A percentile compares a stretch with the other conserved stretches of the same genome.
phyloP scores from a whole-genome alignment of 2,113 vertebrate species.

The Proterorhinus semilunaris region DNA sequence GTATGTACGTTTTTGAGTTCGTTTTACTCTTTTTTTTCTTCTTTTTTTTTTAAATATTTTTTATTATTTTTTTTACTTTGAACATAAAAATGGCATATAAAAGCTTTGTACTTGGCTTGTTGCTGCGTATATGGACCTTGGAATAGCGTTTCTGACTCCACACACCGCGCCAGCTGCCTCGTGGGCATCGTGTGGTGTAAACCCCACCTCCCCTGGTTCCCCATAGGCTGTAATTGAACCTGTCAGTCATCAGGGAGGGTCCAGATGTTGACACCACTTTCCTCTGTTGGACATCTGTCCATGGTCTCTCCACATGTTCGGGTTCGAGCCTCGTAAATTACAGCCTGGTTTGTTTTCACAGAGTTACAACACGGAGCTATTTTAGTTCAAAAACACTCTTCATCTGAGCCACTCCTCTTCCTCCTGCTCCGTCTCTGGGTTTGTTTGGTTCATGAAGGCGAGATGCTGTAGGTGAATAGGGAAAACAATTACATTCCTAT shows the following conservation, averaged over 20 bases:
- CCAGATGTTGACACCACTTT: neutral
- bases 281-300: neutral
- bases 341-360: neutral
- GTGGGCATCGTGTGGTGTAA: neutral
- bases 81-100: too few relatives aligned
- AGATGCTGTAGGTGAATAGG: too few relatives aligned
- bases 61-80: too few relatives aligned
- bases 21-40: too few relatives aligned
- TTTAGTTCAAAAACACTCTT: neutral
- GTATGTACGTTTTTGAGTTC: too few relatives aligned
- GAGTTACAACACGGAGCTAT: neutral
- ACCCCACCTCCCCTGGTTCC: neutral
- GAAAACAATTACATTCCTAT: too few relatives aligned
- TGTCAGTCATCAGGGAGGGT: neutral
- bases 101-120: too few relatives aligned
- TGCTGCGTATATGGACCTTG: too few relatives aligned
- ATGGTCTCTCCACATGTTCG: neutral
- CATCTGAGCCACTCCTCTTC: neutral
- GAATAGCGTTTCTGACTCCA: too few relatives aligned
- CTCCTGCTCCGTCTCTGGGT: too few relatives aligned
- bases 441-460: too few relatives aligned
- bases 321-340: neutral
- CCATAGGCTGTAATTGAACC: neutral
- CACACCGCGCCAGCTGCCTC: neutral
- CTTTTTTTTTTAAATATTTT: too few relatives aligned